A percentile compares a stretch with the other conserved stretches of the same genome.
Evolutionary conservation across 2,113 vertebrate species (phyloP).

Genomic region (Perccottus glenii): DNA sequence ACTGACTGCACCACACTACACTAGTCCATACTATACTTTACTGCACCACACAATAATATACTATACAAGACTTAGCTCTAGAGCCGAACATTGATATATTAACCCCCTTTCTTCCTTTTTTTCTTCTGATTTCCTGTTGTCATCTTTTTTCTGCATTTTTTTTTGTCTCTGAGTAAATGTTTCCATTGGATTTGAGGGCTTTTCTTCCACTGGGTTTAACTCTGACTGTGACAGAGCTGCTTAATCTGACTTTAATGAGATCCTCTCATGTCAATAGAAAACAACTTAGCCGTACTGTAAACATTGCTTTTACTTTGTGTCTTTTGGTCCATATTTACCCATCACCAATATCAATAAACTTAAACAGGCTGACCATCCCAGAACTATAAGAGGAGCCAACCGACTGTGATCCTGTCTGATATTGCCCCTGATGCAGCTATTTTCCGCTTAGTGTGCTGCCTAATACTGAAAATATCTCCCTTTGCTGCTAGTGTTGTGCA

Average conservation of each 20-base stretch:
- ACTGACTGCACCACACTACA: no score
- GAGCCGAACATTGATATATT: no score
- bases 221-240: constrained; percentile 27
- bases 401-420: neutral
- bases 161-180: neutral
- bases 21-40: no score
- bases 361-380: neutral
- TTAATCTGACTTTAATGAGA: constrained; percentile 60
- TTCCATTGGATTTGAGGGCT: constrained; percentile 26
- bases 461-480: neutral
- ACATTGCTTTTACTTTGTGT: constrained; percentile 15
- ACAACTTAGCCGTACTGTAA: constrained; percentile 36
- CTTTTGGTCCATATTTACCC: constrained; percentile 6
- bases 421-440: neutral
- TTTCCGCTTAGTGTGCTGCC: neutral
- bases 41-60: no score
- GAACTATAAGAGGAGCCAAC: neutral
- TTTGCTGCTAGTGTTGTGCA: neutral
- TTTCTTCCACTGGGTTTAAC: constrained; percentile 22
- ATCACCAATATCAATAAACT: neutral
- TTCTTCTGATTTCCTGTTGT: constrained; percentile 3
- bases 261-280: constrained; percentile 40
- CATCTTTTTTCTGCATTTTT: constrained; percentile 6
- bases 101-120: neutral
- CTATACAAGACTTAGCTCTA: no score